Evolutionary conservation across 2,888 invertebrate species (phyloP).

Genomic region (Troides helena): DNA sequence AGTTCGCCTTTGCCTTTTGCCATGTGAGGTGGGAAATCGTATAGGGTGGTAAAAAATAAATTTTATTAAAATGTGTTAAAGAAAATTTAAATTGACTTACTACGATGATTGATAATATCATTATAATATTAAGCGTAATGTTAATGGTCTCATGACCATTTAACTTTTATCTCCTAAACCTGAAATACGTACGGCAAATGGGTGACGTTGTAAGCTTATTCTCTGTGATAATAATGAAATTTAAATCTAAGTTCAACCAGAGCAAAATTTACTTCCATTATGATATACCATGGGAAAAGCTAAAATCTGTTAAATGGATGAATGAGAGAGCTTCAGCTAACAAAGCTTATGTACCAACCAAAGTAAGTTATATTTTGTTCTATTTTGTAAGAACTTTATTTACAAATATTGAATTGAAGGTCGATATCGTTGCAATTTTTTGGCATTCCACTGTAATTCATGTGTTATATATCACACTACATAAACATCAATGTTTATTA

Average conservation of each 20-base stretch:
- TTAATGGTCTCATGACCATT: conserved; percentile 68
- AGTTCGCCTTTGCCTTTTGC: conserved; percentile 27
- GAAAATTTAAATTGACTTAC: conserved; percentile 63
- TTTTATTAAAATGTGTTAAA: conserved; percentile 36
- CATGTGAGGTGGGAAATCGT: conserved; percentile 44
- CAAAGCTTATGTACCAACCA: conserved; percentile 92
- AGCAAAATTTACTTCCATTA: conserved; percentile 71
- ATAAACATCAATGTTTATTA: too few species aligned
- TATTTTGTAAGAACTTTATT: conserved; percentile 21
- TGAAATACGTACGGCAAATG: conserved; percentile 55
- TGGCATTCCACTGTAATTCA: not conserved
- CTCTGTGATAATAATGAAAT: conserved; percentile 78
- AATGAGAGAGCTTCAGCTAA: conserved; percentile 86
- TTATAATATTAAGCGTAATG: conserved; percentile 50
- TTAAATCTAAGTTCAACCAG: conserved; percentile 76
- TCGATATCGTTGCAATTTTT: not conserved
- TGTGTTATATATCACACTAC: too few species aligned
- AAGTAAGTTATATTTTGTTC: conserved; percentile 55
- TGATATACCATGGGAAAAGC: conserved; percentile 70
- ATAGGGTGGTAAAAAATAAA: conserved; percentile 31
- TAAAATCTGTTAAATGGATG: conserved; percentile 86
- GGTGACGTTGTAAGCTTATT: conserved; percentile 76
- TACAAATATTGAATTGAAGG: not conserved
- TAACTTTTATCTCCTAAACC: conserved; percentile 48
- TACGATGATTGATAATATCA: conserved; percentile 59